Conservation (phyloP, 2,797 vertebrate species). For the Coracias cyanogaster region DNA sequence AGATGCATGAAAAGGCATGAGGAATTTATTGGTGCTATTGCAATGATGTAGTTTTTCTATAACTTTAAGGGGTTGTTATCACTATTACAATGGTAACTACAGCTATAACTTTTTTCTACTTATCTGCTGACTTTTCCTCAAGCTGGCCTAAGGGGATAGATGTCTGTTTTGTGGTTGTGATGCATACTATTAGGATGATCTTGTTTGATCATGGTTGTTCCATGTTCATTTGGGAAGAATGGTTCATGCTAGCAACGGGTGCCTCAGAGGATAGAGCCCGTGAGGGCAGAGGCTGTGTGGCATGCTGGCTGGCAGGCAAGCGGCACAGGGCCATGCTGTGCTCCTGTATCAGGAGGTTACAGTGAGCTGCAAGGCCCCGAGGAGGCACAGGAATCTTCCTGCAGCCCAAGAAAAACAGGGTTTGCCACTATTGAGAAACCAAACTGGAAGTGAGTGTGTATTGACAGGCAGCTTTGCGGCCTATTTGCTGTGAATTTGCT, state of each 20-base stretch:
- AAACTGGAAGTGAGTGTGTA: neutral
- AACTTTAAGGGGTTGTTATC: neutral
- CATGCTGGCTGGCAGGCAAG: neutral
- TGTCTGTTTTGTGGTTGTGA: neutral
- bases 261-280: neutral
- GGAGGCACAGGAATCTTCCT: neutral
- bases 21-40: neutral
- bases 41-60: neutral
- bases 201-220: neutral
- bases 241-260: neutral
- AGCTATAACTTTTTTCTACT: neutral
- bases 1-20: neutral
- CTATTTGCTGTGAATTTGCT: neutral
- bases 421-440: neutral
- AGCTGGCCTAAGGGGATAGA: neutral
- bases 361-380: neutral
- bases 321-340: accelerated
- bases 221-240: neutral
- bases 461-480: neutral
- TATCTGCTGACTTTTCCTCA: neutral
- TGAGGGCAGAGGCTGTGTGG: neutral
- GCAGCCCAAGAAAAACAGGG: neutral
- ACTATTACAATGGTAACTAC: neutral
- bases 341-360: accelerated
- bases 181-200: neutral